Evolutionary conservation across 2,113 vertebrate genomes (phyloP).

Genomic region (Dunckerocampus dactyliophorus): DNA sequence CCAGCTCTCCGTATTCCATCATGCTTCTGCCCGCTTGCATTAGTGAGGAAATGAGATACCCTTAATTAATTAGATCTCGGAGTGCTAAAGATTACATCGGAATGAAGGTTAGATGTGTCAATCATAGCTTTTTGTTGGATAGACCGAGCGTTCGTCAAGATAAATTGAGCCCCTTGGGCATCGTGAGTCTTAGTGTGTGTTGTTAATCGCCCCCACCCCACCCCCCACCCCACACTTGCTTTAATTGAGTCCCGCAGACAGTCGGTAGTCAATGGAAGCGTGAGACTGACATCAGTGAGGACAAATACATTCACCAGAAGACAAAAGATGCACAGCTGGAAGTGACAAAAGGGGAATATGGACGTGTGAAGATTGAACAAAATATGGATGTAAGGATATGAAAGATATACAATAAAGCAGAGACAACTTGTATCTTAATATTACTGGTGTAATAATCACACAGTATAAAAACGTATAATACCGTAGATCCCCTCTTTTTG

Average conservation of each 20-base stretch:
- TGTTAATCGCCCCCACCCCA: constrained; percentile 51
- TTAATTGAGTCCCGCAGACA: constrained; percentile 70
- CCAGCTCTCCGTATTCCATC: constrained; percentile 54
- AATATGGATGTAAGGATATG: constrained; percentile 17
- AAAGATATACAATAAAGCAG: not conserved
- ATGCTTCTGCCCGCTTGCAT: constrained; percentile 72
- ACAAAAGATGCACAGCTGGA: constrained; percentile 16
- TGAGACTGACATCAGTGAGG: constrained; percentile 26
- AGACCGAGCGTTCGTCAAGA: constrained; percentile 56
- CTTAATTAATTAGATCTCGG: constrained; percentile 79
- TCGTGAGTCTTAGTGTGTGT: constrained; percentile 57
- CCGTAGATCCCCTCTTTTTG: too few relatives aligned
- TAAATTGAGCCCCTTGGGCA: constrained; percentile 68
- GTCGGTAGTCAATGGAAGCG: constrained; percentile 48
- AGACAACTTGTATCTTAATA: too few relatives aligned
- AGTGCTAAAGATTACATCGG: constrained; percentile 77
- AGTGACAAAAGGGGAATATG: constrained; percentile 10
- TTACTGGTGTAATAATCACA: too few relatives aligned
- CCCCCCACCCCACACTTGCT: constrained; percentile 27
- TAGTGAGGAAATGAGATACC: constrained; percentile 77
- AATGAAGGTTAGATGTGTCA: constrained; percentile 73
- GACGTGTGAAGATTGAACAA: constrained; percentile 20
- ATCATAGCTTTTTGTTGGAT: constrained; percentile 52
- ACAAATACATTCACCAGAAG: constrained; percentile 29
- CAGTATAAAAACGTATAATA: too few relatives aligned